Conservation (phyloP, 2,113 vertebrate genomes). For the Phaethon lepturus region DNA sequence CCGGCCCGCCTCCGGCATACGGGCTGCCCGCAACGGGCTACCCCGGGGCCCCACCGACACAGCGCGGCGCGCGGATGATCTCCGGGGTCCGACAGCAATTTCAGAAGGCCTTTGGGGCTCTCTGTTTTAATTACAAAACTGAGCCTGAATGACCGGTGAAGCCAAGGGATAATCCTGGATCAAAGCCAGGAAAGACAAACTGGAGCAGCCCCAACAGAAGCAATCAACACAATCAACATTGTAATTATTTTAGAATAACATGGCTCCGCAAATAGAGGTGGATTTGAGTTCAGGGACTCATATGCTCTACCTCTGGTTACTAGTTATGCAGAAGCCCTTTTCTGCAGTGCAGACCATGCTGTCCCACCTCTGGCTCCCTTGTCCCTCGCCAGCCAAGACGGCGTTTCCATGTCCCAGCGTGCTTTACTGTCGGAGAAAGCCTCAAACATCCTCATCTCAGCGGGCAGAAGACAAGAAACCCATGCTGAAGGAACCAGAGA, state of each 20-base stretch:
- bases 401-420: background rate
- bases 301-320: background rate
- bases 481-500: background rate
- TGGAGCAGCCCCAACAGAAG: background rate
- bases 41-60: background rate
- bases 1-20: background rate
- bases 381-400: background rate
- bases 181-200: background rate
- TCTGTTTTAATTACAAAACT: constrained; percentile 1
- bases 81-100: background rate
- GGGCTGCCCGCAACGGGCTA: background rate
- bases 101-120: background rate
- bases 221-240: background rate
- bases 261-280: background rate
- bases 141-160: background rate
- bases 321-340: background rate
- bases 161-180: background rate
- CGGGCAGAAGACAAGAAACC: background rate
- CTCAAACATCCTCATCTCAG: background rate
- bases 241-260: constrained; percentile 40
- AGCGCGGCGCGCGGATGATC: fast-evolving
- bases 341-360: background rate
- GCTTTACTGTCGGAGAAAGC: background rate
- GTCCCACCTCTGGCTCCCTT: background rate
- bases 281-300: background rate